phyloP scores from a whole-genome alignment of 1,140 invertebrate species.

The Episyrphus balteatus region DNA sequence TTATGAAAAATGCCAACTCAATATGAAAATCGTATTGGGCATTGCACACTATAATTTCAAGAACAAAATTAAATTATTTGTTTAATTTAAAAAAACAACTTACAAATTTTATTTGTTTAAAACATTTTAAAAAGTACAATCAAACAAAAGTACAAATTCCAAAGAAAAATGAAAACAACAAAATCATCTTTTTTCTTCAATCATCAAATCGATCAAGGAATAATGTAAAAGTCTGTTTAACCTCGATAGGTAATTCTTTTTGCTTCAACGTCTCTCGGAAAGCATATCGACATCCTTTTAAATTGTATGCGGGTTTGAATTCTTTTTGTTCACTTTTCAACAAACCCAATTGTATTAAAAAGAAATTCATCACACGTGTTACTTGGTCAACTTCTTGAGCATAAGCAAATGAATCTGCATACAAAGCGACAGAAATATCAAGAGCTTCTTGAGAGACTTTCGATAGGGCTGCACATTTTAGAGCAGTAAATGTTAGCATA shows the following conservation, averaged over 20 bases:
- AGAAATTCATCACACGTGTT: slow-evolving; percentile 47
- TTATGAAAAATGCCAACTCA: too few species aligned
- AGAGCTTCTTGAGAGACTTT: slow-evolving; percentile 42
- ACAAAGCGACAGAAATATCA: slow-evolving; percentile 43
- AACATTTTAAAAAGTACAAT: too few species aligned
- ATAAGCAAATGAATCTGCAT: slow-evolving; percentile 46
- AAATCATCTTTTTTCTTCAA: slow-evolving; percentile 4
- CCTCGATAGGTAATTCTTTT: slow-evolving; percentile 42
- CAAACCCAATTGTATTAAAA: slow-evolving; percentile 56
- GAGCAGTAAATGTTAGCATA: slow-evolving; percentile 39
- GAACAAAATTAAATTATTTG: too few species aligned
- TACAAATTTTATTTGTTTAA: too few species aligned
- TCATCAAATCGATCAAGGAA: slow-evolving; percentile 42
- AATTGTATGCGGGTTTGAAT: slow-evolving; percentile 44
- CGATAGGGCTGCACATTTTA: slow-evolving; percentile 50
- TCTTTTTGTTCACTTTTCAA: slow-evolving; percentile 53
- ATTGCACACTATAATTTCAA: too few species aligned
- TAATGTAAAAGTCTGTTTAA: slow-evolving; percentile 43
- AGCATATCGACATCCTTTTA: slow-evolving; percentile 47
- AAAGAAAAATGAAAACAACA: not conserved
- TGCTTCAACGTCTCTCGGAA: slow-evolving; percentile 41
- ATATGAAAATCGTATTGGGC: too few species aligned
- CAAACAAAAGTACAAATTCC: not conserved
- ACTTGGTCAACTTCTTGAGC: slow-evolving; percentile 38
- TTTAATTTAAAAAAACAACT: too few species aligned